Conservation (phyloP, 2,797 vertebrate genomes). For the Caiman crocodilus region DNA sequence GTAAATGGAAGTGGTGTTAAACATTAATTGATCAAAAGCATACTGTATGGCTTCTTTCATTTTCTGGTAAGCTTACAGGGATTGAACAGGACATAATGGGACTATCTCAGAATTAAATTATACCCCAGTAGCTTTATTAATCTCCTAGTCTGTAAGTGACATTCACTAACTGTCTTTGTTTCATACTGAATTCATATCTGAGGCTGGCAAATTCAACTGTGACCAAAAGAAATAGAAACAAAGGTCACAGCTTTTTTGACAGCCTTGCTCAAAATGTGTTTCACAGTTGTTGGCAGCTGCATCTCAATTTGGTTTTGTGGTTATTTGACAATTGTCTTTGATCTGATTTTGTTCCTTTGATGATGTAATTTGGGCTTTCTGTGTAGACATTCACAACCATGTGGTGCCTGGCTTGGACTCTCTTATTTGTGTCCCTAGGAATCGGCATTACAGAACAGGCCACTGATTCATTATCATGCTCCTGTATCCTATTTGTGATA, state of each 20-base stretch:
- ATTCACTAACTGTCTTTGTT: background rate
- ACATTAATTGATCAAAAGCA: background rate
- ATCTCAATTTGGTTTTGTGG: background rate
- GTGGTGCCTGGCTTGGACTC: background rate
- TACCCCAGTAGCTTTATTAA: background rate
- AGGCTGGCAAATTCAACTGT: background rate
- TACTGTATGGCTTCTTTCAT: background rate
- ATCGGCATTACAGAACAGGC: background rate
- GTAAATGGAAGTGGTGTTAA: background rate
- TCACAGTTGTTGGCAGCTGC: background rate
- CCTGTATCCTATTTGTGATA: background rate
- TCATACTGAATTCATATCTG: background rate
- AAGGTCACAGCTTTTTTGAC: background rate
- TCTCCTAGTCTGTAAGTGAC: accelerated
- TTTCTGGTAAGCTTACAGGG: background rate
- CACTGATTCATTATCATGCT: background rate
- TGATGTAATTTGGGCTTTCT: background rate
- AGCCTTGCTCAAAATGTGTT: background rate
- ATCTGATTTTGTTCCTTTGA: accelerated
- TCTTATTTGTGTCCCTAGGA: background rate
- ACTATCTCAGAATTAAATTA: background rate
- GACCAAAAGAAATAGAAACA: background rate
- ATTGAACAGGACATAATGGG: background rate
- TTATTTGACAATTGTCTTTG: background rate
- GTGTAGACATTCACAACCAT: slow-evolving; percentile 7